Evolutionary conservation across 2,113 vertebrate species (phyloP).

Genomic region (Pseudorasbora parva): DNA sequence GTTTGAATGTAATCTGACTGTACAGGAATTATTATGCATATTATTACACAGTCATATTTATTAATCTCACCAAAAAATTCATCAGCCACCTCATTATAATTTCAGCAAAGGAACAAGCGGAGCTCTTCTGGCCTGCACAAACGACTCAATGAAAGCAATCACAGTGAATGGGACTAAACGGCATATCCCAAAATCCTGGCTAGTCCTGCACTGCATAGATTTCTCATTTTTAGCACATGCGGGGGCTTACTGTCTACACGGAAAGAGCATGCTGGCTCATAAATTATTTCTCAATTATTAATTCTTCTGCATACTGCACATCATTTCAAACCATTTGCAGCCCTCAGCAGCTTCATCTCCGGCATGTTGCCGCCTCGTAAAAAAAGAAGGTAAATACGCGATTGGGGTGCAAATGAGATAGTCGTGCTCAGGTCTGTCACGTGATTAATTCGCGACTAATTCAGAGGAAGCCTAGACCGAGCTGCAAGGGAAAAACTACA

Average conservation of each 20-base stretch:
- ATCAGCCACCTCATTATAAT: not conserved
- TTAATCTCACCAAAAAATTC: not conserved
- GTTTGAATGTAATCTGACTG: not conserved
- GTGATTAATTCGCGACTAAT: slow-evolving; percentile 50
- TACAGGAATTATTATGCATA: not conserved
- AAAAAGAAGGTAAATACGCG: slow-evolving; percentile 14
- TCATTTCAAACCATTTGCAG: slow-evolving; percentile 22
- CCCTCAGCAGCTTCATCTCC: not conserved
- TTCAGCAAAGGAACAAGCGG: not conserved
- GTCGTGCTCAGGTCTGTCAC: not conserved
- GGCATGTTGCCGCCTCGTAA: not conserved
- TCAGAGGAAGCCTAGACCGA: slow-evolving; percentile 36
- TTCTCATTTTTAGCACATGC: slow-evolving; percentile 39
- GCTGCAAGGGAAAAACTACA: slow-evolving; percentile 50
- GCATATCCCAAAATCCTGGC: slow-evolving; percentile 42
- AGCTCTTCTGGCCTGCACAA: not conserved
- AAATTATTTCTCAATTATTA: slow-evolving; percentile 41
- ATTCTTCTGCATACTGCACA: slow-evolving; percentile 25
- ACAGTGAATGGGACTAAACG: slow-evolving; percentile 2
- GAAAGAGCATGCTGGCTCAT: slow-evolving; percentile 30
- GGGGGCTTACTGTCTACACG: slow-evolving; percentile 13
- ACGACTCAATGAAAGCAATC: not conserved
- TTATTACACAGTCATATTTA: not conserved
- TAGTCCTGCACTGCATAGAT: slow-evolving; percentile 52
- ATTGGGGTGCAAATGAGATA: slow-evolving; percentile 22